Evolutionary conservation across 2,888 invertebrate species (phyloP).

Genomic region (Lasioglossum figueresi): DNA sequence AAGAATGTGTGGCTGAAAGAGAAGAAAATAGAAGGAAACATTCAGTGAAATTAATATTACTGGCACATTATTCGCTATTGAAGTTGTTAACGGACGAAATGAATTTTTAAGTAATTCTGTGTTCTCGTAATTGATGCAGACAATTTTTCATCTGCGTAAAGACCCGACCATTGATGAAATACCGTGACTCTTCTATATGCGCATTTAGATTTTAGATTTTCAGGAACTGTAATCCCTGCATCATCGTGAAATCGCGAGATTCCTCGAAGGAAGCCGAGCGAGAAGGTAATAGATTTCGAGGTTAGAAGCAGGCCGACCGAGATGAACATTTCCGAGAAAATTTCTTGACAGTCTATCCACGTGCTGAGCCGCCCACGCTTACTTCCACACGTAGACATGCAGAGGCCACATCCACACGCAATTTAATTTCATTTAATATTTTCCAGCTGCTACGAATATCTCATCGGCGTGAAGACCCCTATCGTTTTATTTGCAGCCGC

Average conservation of each 20-base stretch:
- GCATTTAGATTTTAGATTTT: conserved; percentile 21
- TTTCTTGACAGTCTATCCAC: conserved; percentile 59
- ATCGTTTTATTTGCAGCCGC: conserved; percentile 16
- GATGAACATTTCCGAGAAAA: conserved; percentile 59
- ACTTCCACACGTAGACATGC: conserved; percentile 25
- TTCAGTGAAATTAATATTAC: background rate
- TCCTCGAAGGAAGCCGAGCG: conserved; percentile 52
- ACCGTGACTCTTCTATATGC: background rate
- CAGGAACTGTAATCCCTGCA: conserved; percentile 47
- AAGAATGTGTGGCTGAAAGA: background rate
- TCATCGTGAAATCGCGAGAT: conserved; percentile 56
- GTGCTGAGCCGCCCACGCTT: conserved; percentile 37
- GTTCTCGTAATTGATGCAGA: background rate
- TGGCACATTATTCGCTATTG: background rate
- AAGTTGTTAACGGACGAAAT: background rate
- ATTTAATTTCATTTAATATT: conserved; percentile 68
- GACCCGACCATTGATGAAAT: background rate
- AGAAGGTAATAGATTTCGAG: conserved; percentile 62
- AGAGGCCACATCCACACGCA: conserved; percentile 45
- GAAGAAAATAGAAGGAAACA: background rate
- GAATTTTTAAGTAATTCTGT: background rate
- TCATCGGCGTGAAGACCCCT: conserved; percentile 42
- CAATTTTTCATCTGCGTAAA: background rate
- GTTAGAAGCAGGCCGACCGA: conserved; percentile 46
- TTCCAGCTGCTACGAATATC: conserved; percentile 57